Conservation (phyloP, 2,797 vertebrate genomes). For the Neoniphon sammara region DNA sequence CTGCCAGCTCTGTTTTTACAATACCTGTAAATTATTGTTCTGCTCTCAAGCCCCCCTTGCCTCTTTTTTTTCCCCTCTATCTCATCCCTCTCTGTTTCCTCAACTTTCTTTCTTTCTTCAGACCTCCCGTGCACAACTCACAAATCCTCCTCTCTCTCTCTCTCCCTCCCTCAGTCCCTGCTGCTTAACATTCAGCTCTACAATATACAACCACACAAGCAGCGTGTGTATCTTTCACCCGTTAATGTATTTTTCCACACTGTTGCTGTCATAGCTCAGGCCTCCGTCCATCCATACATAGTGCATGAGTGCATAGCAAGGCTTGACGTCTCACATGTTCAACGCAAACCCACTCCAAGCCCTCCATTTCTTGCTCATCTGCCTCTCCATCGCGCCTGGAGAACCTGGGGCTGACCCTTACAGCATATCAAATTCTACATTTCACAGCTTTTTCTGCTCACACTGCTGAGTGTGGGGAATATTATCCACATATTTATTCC, state of each 20-base stretch:
- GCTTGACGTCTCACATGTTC: conserved; percentile 17
- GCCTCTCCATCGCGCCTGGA: conserved; percentile 36
- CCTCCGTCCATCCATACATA: conserved; percentile 35
- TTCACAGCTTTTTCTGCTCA: conserved; percentile 67
- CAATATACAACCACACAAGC: conserved; percentile 8
- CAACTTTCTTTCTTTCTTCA: conserved; percentile 42
- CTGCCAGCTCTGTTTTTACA: conserved; percentile 77
- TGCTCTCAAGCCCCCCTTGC: conserved; percentile 47
- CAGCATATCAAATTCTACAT: conserved; percentile 75
- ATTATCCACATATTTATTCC: conserved; percentile 71
- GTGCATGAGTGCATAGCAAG: conserved; percentile 40
- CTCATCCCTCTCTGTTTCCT: conserved; percentile 53
- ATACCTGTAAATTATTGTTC: conserved; percentile 77
- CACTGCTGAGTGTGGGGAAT: conserved; percentile 72
- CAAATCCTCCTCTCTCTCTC: conserved; percentile 9
- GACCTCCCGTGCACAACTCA: conserved; percentile 48
- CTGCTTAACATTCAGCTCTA: conserved; percentile 24
- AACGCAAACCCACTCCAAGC: conserved; percentile 41
- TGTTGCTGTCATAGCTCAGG: conserved; percentile 33
- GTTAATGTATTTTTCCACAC: conserved; percentile 43
- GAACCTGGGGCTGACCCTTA: conserved; percentile 66
- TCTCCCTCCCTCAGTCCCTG: background rate
- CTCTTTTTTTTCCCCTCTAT: background rate
- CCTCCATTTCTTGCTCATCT: conserved; percentile 59
- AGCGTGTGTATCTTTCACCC: conserved; percentile 33